phyloP scores from a whole-genome alignment of 2,797 vertebrate genomes.

The Microctenopoma steveboyesi region DNA sequence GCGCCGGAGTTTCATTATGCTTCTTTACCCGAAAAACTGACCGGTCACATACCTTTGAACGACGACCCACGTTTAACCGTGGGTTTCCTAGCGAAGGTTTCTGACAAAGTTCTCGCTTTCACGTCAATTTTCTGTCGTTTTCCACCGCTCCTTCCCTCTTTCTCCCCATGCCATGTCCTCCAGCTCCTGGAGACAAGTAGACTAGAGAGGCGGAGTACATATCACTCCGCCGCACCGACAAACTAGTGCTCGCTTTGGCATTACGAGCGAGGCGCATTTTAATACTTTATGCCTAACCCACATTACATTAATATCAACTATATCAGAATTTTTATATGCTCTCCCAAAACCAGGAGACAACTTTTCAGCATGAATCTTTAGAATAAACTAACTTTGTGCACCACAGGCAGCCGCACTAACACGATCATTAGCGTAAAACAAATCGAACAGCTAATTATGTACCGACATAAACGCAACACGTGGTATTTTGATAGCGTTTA shows the following conservation, averaged over 20 bases:
- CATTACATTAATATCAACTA: accelerated
- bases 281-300: accelerated
- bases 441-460: accelerated
- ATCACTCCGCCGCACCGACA: constrained; percentile 81
- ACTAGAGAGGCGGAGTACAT: constrained; percentile 71
- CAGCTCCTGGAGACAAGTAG: constrained; percentile 77
- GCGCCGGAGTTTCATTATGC: constrained; percentile 38
- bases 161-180: constrained; percentile 74
- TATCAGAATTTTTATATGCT: accelerated
- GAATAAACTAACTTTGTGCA: constrained; percentile 12
- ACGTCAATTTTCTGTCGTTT: constrained; percentile 43
- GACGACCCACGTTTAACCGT: background rate
- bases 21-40: background rate
- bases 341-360: accelerated
- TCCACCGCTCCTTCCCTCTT: constrained; percentile 58
- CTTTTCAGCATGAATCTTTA: too few species aligned
- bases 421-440: too few species aligned
- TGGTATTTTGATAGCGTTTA: background rate
- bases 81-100: constrained; percentile 7
- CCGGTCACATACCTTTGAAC: constrained; percentile 66
- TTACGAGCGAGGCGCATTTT: background rate
- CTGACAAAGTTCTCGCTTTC: constrained; percentile 35
- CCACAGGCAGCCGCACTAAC: background rate
- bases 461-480: accelerated
- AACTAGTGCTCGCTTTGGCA: constrained; percentile 57